A percentile compares a stretch with the other conserved stretches of the same genome.
Evolutionary conservation across 2,797 vertebrate species (phyloP).

Genomic region (Pterois miles): DNA sequence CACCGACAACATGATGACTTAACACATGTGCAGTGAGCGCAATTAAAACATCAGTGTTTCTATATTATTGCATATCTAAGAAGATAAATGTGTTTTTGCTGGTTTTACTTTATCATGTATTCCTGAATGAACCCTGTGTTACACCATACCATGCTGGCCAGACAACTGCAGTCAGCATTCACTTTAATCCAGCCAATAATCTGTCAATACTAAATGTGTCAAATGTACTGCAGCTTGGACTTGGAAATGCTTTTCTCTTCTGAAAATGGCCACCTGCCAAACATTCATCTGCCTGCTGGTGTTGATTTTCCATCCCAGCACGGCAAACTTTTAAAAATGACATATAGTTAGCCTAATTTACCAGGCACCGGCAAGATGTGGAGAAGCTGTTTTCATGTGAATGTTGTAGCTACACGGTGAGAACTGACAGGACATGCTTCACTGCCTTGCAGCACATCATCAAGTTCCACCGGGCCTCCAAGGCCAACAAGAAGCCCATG

Average conservation of each 20-base stretch:
- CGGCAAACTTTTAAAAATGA: too few species aligned
- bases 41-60: too few species aligned
- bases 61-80: too few species aligned
- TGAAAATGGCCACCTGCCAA: not conserved
- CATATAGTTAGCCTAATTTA: too few species aligned
- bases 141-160: not conserved
- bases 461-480: constrained; percentile 99
- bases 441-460: constrained; percentile 92
- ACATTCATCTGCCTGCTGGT: not conserved
- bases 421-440: not conserved
- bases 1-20: too few species aligned
- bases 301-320: not conserved
- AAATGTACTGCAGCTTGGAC: not conserved
- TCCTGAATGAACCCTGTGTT: too few species aligned
- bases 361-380: not conserved
- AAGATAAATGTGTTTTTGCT: too few species aligned
- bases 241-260: not conserved
- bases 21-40: too few species aligned
- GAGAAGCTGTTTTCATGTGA: not conserved
- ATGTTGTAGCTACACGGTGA: not conserved
- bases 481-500: constrained; percentile 99
- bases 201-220: not conserved
- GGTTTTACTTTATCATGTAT: too few species aligned
- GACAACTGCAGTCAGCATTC: not conserved
- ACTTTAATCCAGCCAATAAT: not conserved